Percentiles rank a stretch among this genome's conserved stretches.
Conservation (phyloP, 2,113 vertebrate species). For the Platichthys stellatus region DNA sequence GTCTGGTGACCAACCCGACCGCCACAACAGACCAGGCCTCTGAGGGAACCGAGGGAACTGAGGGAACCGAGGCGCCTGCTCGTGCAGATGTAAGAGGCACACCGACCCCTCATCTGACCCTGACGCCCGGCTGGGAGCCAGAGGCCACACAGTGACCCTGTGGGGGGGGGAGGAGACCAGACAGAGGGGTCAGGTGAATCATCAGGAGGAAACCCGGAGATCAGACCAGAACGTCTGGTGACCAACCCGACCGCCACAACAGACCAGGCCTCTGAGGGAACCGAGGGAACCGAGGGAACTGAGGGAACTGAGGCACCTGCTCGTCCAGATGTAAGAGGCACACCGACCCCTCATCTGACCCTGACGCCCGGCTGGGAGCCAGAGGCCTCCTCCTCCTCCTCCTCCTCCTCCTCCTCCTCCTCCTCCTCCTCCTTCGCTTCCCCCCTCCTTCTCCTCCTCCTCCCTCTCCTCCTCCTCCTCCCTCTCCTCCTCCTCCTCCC, state of each 20-base stretch:
- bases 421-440: neutral
- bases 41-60: neutral
- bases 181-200: slow-evolving; percentile 41
- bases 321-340: slow-evolving; percentile 47
- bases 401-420: too few species aligned
- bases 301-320: neutral
- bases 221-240: neutral
- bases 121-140: slow-evolving; percentile 48
- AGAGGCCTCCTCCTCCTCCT: neutral
- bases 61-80: slow-evolving; percentile 16
- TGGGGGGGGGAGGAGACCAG: neutral
- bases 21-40: slow-evolving; percentile 19
- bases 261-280: slow-evolving; percentile 24
- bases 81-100: slow-evolving; percentile 51
- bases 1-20: slow-evolving; percentile 1
- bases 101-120: slow-evolving; percentile 59
- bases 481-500: too few species aligned
- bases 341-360: slow-evolving; percentile 62
- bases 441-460: slow-evolving; percentile 4
- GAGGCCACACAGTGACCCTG: neutral
- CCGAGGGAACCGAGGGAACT: too few species aligned
- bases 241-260: slow-evolving; percentile 22
- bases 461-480: too few species aligned
- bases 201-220: slow-evolving; percentile 25
- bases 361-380: slow-evolving; percentile 49